Evolutionary conservation across 2,797 vertebrate genomes (phyloP), one percentile per base, ranked within the genome.

Genomic region (Bradypodion pumilum): DNA sequence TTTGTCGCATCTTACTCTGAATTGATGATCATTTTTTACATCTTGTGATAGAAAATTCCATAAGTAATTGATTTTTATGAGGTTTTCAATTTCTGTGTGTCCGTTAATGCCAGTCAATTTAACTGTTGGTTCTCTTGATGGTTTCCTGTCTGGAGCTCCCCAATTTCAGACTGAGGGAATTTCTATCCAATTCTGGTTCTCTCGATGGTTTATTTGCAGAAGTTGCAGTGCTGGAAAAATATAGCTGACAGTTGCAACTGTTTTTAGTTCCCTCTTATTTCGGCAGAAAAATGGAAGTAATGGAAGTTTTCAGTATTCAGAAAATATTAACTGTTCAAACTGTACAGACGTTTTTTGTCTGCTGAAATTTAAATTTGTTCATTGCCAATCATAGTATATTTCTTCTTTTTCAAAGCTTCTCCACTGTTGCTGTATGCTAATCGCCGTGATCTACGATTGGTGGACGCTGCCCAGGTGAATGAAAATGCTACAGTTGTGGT

Each of bases 371-470:
- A 65, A 3, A 35, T 27, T 35, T 19, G 0, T 2, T 10, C 7
- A 16, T 60, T 6, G 0, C 12, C 0, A 0, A 7, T 62, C 35
- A 7, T 69, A 90, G 92, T 25, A 0, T 13, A 2, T 7, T 86
- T 13, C 63, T 56, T 60, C 81, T 76, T 0, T 90, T 10, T 88
- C 70, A 1, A 92, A 98, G 98, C 96, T 40, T 96, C 97, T 87
- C 98, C 98, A 3, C 95, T 99, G 94, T 94, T 99, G 91, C 96
- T 99, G 82, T 99, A 98, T 3, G 98, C 98, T 0, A 99, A 99
- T 95, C 97, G 98, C 3, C 96, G 98, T 82, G 98, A 99, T 62
- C 95, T 99, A 66, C 96, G 98, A 16, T 93, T 99, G 86, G 98
- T 99, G 94, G 98, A 99, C 15, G 98, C 96, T 21, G 96, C 97